Evolutionary conservation across 2,797 vertebrate species (phyloP).

Genomic region (Ambastaia sidthimunki): DNA sequence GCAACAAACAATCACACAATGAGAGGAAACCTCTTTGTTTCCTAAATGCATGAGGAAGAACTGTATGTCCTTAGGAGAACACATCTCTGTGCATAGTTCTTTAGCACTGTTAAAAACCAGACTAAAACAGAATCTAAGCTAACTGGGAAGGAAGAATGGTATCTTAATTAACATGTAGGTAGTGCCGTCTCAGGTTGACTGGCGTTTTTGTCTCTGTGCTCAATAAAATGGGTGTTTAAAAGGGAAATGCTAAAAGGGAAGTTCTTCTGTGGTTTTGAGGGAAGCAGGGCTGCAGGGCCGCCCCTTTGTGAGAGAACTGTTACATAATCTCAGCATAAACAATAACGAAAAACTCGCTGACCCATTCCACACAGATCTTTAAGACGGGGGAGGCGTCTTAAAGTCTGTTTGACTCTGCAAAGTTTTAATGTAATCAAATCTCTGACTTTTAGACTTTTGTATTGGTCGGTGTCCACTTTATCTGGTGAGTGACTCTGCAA

Average conservation of each 20-base stretch:
- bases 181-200: conserved; percentile 61
- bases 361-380: conserved; percentile 60
- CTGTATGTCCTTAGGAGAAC: not conserved
- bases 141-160: conserved; percentile 43
- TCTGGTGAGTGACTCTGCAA: not conserved
- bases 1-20: not conserved
- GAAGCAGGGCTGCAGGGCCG: conserved; percentile 62
- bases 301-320: conserved; percentile 65
- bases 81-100: no score
- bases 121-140: conserved; percentile 27
- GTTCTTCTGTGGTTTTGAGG: conserved; percentile 59
- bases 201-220: conserved; percentile 23
- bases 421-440: conserved; percentile 10
- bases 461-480: not conserved
- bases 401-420: conserved; percentile 12
- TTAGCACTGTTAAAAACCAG: not conserved
- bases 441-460: conserved; percentile 23
- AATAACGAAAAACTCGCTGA: conserved; percentile 58
- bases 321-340: conserved; percentile 69
- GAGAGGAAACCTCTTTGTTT: not conserved
- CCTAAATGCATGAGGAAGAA: no score
- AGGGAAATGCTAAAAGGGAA: conserved; percentile 61
- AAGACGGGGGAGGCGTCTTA: not conserved
- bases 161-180: conserved; percentile 50
- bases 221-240: conserved; percentile 49